These are phyloP conservation scores for Craniophora ligustri DNA, from an alignment of 2,888 invertebrate species.

Conservation along the genomic window DNA sequence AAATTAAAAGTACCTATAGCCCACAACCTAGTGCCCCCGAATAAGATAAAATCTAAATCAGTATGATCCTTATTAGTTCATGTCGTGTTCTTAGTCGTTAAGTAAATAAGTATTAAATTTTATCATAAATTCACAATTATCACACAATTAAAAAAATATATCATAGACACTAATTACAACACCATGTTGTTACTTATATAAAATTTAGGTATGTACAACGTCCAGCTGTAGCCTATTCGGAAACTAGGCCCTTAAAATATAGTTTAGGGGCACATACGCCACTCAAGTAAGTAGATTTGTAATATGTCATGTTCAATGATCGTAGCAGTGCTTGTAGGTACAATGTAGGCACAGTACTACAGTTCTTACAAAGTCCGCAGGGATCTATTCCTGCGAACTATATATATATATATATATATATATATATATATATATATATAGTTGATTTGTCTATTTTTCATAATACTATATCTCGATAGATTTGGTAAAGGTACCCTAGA, in stretches of 20 bases:
- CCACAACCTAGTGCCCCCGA: not conserved
- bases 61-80: constrained; percentile 11
- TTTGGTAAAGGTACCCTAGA: no score
- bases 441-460: no score
- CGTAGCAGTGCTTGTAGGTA: no score
- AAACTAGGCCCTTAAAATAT: constrained; percentile 48
- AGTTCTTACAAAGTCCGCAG: no score
- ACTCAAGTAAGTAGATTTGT: constrained; percentile 19
- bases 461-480: no score
- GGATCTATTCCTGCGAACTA: no score
- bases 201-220: constrained; percentile 37
- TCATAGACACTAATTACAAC: constrained; percentile 47
- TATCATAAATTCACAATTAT: constrained; percentile 43
- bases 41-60: not conserved
- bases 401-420: no score
- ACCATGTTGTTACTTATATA: constrained; percentile 29
- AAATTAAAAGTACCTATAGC: not conserved
- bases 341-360: no score
- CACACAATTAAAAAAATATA: constrained; percentile 54
- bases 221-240: constrained; percentile 32
- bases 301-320: no score
- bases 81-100: constrained; percentile 23
- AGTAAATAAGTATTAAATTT: constrained; percentile 30
- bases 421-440: no score
- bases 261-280: constrained; percentile 43